phyloP scores from a whole-genome alignment of 2,888 invertebrate genomes.

The Unio delphinus region DNA sequence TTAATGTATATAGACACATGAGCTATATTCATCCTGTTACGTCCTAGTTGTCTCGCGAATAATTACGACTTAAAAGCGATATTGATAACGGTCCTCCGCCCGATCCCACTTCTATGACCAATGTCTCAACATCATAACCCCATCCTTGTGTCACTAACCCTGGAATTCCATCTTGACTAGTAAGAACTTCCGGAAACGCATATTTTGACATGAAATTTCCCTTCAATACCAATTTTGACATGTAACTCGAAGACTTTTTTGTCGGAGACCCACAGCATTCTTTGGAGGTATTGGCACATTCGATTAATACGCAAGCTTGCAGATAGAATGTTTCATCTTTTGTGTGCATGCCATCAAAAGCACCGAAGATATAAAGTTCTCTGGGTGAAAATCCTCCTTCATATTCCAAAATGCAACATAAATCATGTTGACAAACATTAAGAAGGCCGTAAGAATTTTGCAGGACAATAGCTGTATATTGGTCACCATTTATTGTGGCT shows the following conservation, averaged over 20 bases:
- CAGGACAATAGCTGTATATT: constrained; percentile 11
- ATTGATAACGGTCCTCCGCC: constrained; percentile 2
- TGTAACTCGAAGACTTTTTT: constrained; percentile 12
- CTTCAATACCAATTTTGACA: constrained; percentile 26
- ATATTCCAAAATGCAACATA: constrained; percentile 18
- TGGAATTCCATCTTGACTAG: constrained; percentile 8
- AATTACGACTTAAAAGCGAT: not conserved
- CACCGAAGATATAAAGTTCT: constrained; percentile 20
- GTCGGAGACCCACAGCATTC: constrained; percentile 22
- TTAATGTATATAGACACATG: too few relatives aligned
- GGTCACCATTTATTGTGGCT: constrained; percentile 20
- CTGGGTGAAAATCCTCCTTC: constrained; percentile 14
- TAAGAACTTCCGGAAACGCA: constrained; percentile 26
- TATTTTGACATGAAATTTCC: constrained; percentile 20
- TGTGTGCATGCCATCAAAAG: constrained; percentile 26
- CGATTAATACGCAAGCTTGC: constrained; percentile 25
- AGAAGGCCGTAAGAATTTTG: constrained; percentile 3
- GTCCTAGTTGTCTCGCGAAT: too few relatives aligned
- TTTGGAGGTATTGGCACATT: constrained; percentile 17
- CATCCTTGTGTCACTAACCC: constrained; percentile 19
- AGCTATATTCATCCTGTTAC: too few relatives aligned
- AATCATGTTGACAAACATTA: constrained; percentile 18
- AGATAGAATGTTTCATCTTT: constrained; percentile 13
- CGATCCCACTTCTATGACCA: constrained; percentile 2
- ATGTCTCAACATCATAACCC: constrained; percentile 6